Base-by-base conservation (phyloP, 1,140 invertebrate genomes). In the Cryptotermes secundus region DNA sequence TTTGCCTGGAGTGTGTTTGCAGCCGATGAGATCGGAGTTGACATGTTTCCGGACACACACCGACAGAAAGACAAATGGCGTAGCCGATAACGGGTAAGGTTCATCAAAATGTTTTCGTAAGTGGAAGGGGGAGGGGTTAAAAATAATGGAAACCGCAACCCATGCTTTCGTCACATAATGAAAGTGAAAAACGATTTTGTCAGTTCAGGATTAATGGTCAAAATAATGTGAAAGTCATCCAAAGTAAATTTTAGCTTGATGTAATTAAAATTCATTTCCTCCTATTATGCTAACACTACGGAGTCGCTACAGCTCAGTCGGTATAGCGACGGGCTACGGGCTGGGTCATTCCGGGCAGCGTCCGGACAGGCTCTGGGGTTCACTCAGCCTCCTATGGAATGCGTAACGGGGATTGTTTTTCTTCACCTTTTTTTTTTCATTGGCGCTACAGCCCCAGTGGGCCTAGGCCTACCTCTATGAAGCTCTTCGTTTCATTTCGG, bases 31-130 rank as follows among this genome's bases (percentile, higher is more conserved):
- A 72, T 72, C 26, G 59, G 59, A 72, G 59, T 72, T 72, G 59
- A 72, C 59, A 72, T 10, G n/a, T 72, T 72, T 16, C 59, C 59
- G 59, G 59, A 72, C 59, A 72, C 59, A 72, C n/a, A 26, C 10
- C 59, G 59, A 72, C 59, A 72, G 59, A 72, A 72, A 72, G 59
- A 72, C 59, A 72, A 72, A 72, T 72, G 59, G 59, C n/a, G n/a
- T 72, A 72, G 59, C n/a, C 59, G 59, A 72, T 72, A 72, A 31
- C 59, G n/a, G 26, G 59, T 31, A 26, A 72, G 59, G 59, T 72
- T 72, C 59, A 72, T 72, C 59, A 72, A 72, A 72, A 72, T 72
- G 59, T 72, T 72, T 72, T 72, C 26, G 26, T 72, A 31, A 72
- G 7, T 72, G 59, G n/a, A n/a, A n/a, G 59, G 45, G n/a, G n/a